Evolutionary conservation across 2,797 vertebrate species (phyloP), one percentile per base, ranked within the genome.

Genomic region (Malurus leucopterus): DNA sequence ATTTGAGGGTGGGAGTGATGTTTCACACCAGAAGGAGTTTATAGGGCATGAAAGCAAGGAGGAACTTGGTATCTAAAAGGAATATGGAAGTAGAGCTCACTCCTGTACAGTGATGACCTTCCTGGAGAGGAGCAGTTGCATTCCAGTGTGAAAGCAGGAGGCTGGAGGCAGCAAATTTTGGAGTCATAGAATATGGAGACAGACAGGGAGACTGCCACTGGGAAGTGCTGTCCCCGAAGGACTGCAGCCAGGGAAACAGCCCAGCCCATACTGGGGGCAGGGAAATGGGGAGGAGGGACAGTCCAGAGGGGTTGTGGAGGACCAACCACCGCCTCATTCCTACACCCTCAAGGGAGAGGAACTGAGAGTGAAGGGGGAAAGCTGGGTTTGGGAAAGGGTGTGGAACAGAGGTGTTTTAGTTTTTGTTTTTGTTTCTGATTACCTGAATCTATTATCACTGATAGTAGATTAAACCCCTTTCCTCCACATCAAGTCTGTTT

Each of bases 41-140:
- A 22, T 1, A 7, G 34, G n/a, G 8, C 21, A 51, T 23, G 11
- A 70, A 69, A 79, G 18, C 5, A 47, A 75, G 79, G 51, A 57
- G 9, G 80, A 89, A 40, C 34, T 17, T 24, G 8, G 4, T 79
- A 40, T 58, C 18, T 29, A 29, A 67, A 80, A 77, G 41, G 19
- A 86, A 46, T 70, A 19, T 19, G 20, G 32, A 74, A 24, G 22
- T 4, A 59, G 34, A 63, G 43, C 8, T 64, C 17, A 40, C 32
- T 59, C 38, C 11, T 11, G 16, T 19, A 20, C 15, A 21, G 13
- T 0, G 0, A 21, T 44, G n/a, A 53, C 26, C 44, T 26, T 62
- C 24, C 27, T 40, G 53, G 43, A 38, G 51, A 80, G 38, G 15
- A 40, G 51, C 23, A 69, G 30, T 29, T n/a, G 19, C 2, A 8